phyloP scores from a whole-genome alignment of 2,888 invertebrate genomes.

The Synanthedon tipuliformis region DNA sequence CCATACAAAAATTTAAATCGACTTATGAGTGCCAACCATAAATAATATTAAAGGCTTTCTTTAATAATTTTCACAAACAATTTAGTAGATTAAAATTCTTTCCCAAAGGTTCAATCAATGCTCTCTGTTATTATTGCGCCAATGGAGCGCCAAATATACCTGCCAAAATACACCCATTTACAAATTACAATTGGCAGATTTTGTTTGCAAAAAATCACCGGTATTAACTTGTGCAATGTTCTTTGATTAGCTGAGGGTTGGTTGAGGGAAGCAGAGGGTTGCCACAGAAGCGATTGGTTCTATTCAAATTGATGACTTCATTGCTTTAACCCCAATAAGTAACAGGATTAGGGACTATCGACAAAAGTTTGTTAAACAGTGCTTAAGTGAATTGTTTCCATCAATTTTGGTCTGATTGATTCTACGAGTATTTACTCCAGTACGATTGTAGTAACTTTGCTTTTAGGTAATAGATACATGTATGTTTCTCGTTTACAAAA shows the following conservation, averaged over 20 bases:
- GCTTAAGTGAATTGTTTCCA: conserved; percentile 39
- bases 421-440: not conserved
- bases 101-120: too few relatives aligned
- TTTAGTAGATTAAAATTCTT: too few relatives aligned
- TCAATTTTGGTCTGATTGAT: conserved; percentile 6
- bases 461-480: too few relatives aligned
- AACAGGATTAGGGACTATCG: conserved; percentile 38
- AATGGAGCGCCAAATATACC: not conserved
- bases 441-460: too few relatives aligned
- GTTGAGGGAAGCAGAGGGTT: not conserved
- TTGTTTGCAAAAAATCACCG: conserved; percentile 15
- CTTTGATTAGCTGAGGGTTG: conserved; percentile 42
- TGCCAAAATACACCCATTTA: not conserved
- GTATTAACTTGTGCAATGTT: conserved; percentile 29
- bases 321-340: conserved; percentile 54
- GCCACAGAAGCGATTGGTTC: conserved; percentile 30
- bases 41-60: too few relatives aligned
- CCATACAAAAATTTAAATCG: too few relatives aligned
- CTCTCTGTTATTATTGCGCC: too few relatives aligned
- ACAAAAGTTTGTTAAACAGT: conserved; percentile 39
- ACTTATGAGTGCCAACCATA: too few relatives aligned
- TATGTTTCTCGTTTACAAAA: too few relatives aligned
- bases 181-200: not conserved
- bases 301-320: conserved; percentile 59
- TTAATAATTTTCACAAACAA: too few relatives aligned